Evolutionary conservation across 2,888 invertebrate species (phyloP), one percentile per base, ranked within the genome.

Genomic region (Drosophila formosana): DNA sequence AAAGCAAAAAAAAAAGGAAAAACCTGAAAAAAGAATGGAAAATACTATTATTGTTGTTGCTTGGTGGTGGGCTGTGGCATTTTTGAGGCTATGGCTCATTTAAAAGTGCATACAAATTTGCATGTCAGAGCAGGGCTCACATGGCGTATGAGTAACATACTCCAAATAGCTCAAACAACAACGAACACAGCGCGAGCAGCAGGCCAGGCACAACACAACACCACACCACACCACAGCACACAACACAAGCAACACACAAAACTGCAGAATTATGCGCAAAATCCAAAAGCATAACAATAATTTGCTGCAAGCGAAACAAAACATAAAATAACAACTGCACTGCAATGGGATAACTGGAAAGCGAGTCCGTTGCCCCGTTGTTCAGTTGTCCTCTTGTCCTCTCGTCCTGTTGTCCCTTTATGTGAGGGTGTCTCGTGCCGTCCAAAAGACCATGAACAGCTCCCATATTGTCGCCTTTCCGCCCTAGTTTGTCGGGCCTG

Each of bases 201-300:
- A 9, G 28, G 13, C 28, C 4, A 5, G 18, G 32, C n/a, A 4
- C n/a, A n/a, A 46, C 57, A 66, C n/a, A 37, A 37, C 37, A 34
- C 34, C 2, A 34, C 34, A n/a, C 32, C 6, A 8, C 18, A 18
- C 18, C 32, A 53, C 18, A 18, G 1, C 32, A 53, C 47, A 57
- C 43, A 72, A 37, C 37, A 39, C 18, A 18, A 18, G 1, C 34
- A 11, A 34, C 34, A 37, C 18, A 66, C 47, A 66, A 68, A 88
- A 83, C 88, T 80, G 70, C 88, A 78, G 81, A 89, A 88, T 84
- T 84, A 84, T 84, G 83, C 83, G 89, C 89, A 87, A 88, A 82
- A 83, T 76, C 75, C 79, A 88, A 87, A 89, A 84, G 71, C 87
- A 83, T 87, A 83, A 88, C 84, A 86, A 87, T 83, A 88, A 86